Conservation (phyloP, 2,888 invertebrate species). For the Fissipunctia ypsillon region DNA sequence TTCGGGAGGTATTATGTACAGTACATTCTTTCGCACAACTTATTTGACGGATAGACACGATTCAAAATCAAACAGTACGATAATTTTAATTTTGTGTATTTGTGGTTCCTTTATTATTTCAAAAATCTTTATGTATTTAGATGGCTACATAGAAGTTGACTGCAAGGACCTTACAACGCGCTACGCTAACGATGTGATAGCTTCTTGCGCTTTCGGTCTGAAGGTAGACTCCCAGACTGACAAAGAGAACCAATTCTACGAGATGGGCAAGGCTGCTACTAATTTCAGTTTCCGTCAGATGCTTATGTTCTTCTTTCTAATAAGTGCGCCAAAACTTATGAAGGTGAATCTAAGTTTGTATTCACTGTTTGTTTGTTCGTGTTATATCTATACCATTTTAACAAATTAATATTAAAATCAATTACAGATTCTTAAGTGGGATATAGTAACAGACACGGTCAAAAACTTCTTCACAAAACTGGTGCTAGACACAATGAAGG, state of each 20-base stretch:
- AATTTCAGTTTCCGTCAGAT: slow-evolving; percentile 74
- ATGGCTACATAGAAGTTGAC: slow-evolving; percentile 76
- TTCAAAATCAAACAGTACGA: not conserved
- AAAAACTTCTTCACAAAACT: slow-evolving; percentile 77
- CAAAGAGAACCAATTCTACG: slow-evolving; percentile 89
- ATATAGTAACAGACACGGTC: slow-evolving; percentile 62
- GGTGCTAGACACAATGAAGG: slow-evolving; percentile 80
- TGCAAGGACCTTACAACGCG: slow-evolving; percentile 84
- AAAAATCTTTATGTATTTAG: slow-evolving; percentile 55
- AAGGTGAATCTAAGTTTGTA: slow-evolving; percentile 46
- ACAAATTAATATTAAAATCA: not conserved
- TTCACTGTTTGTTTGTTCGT: not conserved
- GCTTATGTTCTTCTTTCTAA: slow-evolving; percentile 66
- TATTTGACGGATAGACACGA: too few species aligned
- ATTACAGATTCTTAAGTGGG: slow-evolving; percentile 66
- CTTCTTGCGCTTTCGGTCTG: slow-evolving; percentile 88
- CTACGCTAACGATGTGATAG: slow-evolving; percentile 89
- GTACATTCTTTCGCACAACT: not conserved
- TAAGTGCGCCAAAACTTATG: slow-evolving; percentile 62
- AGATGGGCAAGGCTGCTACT: slow-evolving; percentile 85
- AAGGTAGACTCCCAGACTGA: slow-evolving; percentile 89
- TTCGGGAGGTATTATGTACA: slow-evolving; percentile 70
- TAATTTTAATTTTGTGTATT: not conserved
- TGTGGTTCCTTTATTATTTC: not conserved
- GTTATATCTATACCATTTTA: not conserved